Conservation (phyloP, 2,797 vertebrate species). For the Pagetopsis macropterus region DNA sequence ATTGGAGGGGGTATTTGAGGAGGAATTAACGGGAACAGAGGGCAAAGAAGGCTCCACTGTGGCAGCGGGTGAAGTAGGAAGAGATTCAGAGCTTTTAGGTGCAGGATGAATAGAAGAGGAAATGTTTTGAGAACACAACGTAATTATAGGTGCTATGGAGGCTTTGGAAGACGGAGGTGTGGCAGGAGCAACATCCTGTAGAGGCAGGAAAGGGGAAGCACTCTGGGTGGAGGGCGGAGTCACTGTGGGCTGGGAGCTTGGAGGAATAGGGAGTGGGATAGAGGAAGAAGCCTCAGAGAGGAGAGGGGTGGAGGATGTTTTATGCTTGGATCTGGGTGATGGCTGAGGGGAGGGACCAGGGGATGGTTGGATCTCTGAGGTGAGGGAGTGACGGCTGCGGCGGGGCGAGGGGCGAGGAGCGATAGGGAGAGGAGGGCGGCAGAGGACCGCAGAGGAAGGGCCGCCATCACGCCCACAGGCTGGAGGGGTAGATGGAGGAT, state of each 20-base stretch:
- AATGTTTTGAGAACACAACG: conserved; percentile 1
- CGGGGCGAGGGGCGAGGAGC: conserved; percentile 71
- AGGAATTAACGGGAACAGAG: neutral
- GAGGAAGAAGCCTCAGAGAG: conserved; percentile 25
- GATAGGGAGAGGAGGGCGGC: conserved; percentile 75
- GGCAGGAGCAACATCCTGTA: conserved; percentile 25
- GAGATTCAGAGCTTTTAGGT: conserved; percentile 19
- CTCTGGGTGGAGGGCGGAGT: conserved; percentile 16
- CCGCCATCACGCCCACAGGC: conserved; percentile 59
- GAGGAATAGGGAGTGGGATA: conserved; percentile 21
- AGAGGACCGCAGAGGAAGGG: conserved; percentile 47
- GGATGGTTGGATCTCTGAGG: conserved; percentile 57
- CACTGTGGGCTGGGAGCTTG: conserved; percentile 11
- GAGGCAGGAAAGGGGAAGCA: conserved; percentile 17
- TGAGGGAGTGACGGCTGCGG: conserved; percentile 59
- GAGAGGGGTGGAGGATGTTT: conserved; percentile 16
- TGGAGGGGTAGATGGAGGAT: conserved; percentile 52
- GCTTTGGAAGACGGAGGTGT: conserved; percentile 19
- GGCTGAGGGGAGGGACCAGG: conserved; percentile 72
- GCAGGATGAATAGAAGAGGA: conserved; percentile 7
- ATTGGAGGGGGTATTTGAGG: conserved; percentile 4
- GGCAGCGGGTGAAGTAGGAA: conserved; percentile 4
- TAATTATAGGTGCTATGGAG: neutral
- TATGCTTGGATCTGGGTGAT: conserved; percentile 73
- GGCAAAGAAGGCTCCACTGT: conserved; percentile 7